Evolutionary conservation across 2,797 vertebrate genomes (phyloP).

Genomic region (Denticeps clupeoides): DNA sequence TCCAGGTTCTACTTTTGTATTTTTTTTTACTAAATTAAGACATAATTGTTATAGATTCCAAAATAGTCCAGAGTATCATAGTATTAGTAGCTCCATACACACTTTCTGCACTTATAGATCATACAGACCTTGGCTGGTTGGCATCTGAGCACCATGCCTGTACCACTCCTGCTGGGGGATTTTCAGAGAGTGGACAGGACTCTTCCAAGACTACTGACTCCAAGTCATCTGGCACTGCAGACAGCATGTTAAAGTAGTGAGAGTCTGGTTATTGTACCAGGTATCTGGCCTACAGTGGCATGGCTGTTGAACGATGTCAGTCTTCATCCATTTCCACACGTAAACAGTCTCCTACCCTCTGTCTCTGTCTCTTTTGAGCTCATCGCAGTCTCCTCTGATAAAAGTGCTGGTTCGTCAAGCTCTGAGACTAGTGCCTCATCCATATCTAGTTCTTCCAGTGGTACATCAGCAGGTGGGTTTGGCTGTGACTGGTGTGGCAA

Average conservation of each 20-base stretch:
- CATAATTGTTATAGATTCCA: too few relatives aligned
- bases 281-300: too few relatives aligned
- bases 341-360: slow-evolving; percentile 37
- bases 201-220: slow-evolving; percentile 74
- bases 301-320: too few relatives aligned
- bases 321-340: too few relatives aligned
- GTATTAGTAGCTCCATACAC: too few relatives aligned
- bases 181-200: slow-evolving; percentile 28
- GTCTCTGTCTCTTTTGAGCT: slow-evolving; percentile 18
- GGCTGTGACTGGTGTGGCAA: slow-evolving; percentile 12
- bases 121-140: slow-evolving; percentile 37
- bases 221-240: slow-evolving; percentile 55
- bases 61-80: too few relatives aligned
- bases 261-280: too few relatives aligned
- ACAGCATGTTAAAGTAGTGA: not conserved
- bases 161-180: slow-evolving; percentile 40
- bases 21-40: too few relatives aligned
- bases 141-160: slow-evolving; percentile 69
- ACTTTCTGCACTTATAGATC: too few relatives aligned
- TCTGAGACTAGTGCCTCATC: slow-evolving; percentile 16
- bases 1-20: too few relatives aligned
- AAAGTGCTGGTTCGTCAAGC: slow-evolving; percentile 17
- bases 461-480: slow-evolving; percentile 5
- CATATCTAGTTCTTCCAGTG: slow-evolving; percentile 10
- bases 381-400: not conserved